Conservation (phyloP, 1,140 invertebrate species). For the Calycopis cecrops region DNA sequence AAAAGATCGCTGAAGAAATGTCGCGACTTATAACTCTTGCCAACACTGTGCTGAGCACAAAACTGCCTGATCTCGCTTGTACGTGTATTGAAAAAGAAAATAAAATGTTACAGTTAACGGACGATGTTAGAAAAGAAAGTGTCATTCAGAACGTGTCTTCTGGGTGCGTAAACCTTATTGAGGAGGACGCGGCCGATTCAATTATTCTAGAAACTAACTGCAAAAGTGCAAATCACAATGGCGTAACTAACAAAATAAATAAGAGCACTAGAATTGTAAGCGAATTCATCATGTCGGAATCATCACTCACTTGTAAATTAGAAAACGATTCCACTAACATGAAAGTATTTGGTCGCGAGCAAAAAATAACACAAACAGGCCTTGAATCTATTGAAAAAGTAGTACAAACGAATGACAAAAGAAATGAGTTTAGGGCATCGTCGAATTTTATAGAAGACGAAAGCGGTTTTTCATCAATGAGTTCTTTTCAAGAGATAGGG, state of each 20-base stretch:
- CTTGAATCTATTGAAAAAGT: conserved; percentile 32
- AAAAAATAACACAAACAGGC: conserved; percentile 26
- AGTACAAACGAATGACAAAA: conserved; percentile 51
- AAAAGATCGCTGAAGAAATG: conserved; percentile 61
- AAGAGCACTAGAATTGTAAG: conserved; percentile 36
- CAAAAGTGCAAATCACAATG: conserved; percentile 30
- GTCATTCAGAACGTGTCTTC: conserved; percentile 22
- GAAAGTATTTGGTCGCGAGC: conserved; percentile 56
- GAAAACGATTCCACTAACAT: conserved; percentile 62
- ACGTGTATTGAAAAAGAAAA: conserved; percentile 33
- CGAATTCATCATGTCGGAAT: conserved; percentile 41
- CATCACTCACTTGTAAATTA: conserved; percentile 36
- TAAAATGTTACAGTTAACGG: conserved; percentile 27
- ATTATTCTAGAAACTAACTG: conserved; percentile 35
- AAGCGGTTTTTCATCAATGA: conserved; percentile 88
- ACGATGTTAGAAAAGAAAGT: conserved; percentile 30
- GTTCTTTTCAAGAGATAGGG: conserved; percentile 86
- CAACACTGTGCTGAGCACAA: conserved; percentile 64
- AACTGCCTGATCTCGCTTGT: conserved; percentile 57
- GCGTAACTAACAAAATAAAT: conserved; percentile 34
- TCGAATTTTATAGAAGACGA: conserved; percentile 79
- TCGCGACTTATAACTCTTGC: conserved; percentile 65
- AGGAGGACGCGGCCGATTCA: conserved; percentile 35
- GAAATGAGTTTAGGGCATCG: conserved; percentile 60
- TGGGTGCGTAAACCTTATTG: conserved; percentile 32